Evolutionary conservation across 2,113 vertebrate genomes (phyloP).

Genomic region (Phaetusa simplex): DNA sequence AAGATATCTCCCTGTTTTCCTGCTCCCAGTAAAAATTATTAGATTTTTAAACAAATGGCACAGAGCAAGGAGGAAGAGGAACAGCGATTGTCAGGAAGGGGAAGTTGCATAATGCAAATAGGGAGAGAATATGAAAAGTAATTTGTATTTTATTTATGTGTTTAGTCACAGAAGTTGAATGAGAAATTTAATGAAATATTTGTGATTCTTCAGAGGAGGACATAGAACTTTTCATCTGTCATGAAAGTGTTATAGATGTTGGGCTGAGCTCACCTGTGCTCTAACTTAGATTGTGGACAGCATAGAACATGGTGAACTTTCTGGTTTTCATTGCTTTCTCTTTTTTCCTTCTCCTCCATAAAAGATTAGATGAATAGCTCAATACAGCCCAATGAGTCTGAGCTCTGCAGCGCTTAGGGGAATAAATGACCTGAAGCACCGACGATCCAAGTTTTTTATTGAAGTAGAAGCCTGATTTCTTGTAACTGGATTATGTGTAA

Average conservation of each 20-base stretch:
- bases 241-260: not conserved
- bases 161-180: not conserved
- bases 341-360: not conserved
- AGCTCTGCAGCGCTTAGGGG: not conserved
- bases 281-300: not conserved
- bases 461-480: not conserved
- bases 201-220: not conserved
- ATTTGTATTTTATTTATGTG: not conserved
- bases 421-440: not conserved
- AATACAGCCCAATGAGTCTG: not conserved
- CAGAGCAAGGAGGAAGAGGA: not conserved
- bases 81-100: not conserved
- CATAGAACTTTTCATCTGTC: not conserved
- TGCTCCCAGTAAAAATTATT: not conserved
- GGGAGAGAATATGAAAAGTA: not conserved
- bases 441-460: not conserved
- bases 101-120: not conserved
- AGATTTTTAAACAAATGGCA: not conserved
- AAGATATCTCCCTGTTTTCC: not conserved
- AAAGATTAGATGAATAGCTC: not conserved
- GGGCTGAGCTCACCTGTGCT: not conserved
- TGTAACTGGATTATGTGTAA: not conserved
- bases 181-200: not conserved
- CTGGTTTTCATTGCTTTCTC: not conserved
- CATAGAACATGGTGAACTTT: not conserved